These are phyloP conservation scores for Agelastica alni DNA, from an alignment of 2,888 invertebrate species.

Conservation along the genomic window DNA sequence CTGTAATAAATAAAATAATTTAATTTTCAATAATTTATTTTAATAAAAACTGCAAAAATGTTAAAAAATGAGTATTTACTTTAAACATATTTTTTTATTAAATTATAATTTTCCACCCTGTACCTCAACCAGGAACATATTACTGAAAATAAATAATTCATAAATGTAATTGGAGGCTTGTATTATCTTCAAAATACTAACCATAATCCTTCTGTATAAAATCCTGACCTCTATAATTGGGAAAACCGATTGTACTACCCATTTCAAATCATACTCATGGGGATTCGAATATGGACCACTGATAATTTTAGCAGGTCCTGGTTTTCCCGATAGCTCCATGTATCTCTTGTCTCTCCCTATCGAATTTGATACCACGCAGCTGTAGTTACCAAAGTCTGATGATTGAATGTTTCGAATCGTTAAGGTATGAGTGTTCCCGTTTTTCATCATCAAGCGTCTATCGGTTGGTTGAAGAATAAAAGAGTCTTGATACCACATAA, in stretches of 20 bases:
- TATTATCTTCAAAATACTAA: no score
- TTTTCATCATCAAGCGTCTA: slow-evolving; percentile 64
- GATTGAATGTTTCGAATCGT: slow-evolving; percentile 64
- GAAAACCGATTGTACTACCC: slow-evolving; percentile 70
- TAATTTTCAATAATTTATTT: no score
- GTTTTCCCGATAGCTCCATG: slow-evolving; percentile 68
- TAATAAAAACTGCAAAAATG: no score
- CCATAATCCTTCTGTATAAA: slow-evolving; percentile 66
- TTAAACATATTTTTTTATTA: no score
- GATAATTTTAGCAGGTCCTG: slow-evolving; percentile 66
- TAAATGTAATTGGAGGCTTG: no score
- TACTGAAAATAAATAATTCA: no score
- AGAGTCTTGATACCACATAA: slow-evolving; percentile 69
- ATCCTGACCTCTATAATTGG: slow-evolving; percentile 67
- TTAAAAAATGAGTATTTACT: no score
- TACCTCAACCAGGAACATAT: no score
- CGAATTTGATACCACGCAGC: slow-evolving; percentile 54
- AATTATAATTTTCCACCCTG: no score
- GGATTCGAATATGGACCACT: slow-evolving; percentile 65
- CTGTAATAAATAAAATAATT: slow-evolving; percentile 48
- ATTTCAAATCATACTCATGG: slow-evolving; percentile 67
- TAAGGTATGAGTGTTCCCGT: slow-evolving; percentile 64
- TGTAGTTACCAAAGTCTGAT: slow-evolving; percentile 68
- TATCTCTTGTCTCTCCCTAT: slow-evolving; percentile 58
- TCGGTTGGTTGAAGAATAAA: slow-evolving; percentile 66